Evolutionary conservation across 2,888 invertebrate species (phyloP).

Genomic region (Lysandra coridon): DNA sequence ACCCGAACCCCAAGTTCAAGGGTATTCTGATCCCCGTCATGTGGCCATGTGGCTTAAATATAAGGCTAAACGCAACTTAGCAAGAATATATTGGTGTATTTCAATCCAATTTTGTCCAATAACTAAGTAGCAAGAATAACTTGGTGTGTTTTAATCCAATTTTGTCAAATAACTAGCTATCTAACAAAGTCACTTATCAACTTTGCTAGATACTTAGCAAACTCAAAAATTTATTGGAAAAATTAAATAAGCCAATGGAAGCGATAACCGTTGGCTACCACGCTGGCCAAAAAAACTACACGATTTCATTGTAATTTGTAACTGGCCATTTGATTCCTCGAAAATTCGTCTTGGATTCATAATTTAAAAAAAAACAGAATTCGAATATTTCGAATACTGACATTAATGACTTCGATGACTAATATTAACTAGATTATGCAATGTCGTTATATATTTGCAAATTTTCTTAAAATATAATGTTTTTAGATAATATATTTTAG

Average conservation of each 20-base stretch:
- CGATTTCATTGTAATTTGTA: not conserved
- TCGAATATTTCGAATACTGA: not conserved
- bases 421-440: not conserved
- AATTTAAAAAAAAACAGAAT: not conserved
- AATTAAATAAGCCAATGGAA: not conserved
- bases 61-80: too few species aligned
- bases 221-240: too few species aligned
- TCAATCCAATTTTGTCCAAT: too few species aligned
- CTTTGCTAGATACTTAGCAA: too few species aligned
- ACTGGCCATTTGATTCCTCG: not conserved
- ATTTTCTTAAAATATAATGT: too few species aligned
- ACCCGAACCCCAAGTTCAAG: slow-evolving; percentile 2
- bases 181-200: too few species aligned
- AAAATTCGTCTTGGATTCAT: not conserved
- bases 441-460: not conserved
- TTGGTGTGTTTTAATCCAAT: too few species aligned
- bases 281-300: not conserved
- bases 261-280: not conserved
- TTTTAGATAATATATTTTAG: too few species aligned
- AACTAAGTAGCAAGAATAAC: too few species aligned
- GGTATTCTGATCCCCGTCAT: not conserved
- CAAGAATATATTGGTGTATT: too few species aligned
- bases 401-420: not conserved
- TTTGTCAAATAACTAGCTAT: too few species aligned
- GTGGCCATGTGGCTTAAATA: not conserved